Base-by-base conservation (phyloP, 2,797 vertebrate species). In the Melanogrammus aeglefinus region DNA sequence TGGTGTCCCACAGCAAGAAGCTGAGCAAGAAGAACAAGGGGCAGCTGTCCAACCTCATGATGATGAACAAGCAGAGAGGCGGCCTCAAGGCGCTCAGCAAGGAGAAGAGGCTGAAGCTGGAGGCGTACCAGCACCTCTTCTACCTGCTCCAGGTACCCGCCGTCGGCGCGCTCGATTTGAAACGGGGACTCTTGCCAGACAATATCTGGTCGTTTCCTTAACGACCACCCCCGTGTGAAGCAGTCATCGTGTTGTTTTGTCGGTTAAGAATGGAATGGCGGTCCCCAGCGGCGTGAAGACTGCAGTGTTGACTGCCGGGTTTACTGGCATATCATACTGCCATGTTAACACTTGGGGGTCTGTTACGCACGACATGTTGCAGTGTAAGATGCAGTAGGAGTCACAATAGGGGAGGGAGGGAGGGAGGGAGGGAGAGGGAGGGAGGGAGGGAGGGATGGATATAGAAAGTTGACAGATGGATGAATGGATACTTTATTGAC, bases 1-100 rank as follows among this genome's bases (percentile, higher is more conserved):
- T 99, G 80, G 98, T 99, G 80, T 99, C 98, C 76, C 98, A 99
- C 88, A 99, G 98, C 91, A 99, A 99, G 90, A 99, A 97, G 86
- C 96, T 99, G 85, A 98, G 96, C 76, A 98, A 97, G 90, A 99
- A 99, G 91, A 99, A 99, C 88, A 99, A 98, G 92, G 94, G 96
- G 7, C 96, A 99, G 86, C 92, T 99, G 24, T 98, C 97, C 18
- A 93, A 99, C 88, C 97, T 99, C 95, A 98, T 99, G 97, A 98
- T 97, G 97, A 94, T 98, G 90, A 99, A 96, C 89, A 99, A 98
- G 86, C 97, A 99, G 84, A 95, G 91, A 14, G 98, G 98, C 9
- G 98, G 98, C 16, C 94, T 99, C 78, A 99, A 99, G 93, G 98
- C 97, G 12, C 87, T 99, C 81, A 99, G 97, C 92, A 99, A 98